Percentiles rank a stretch among this genome's conserved stretches.
Conservation (phyloP, 2,113 vertebrate species). For the Semnornis frantzii region DNA sequence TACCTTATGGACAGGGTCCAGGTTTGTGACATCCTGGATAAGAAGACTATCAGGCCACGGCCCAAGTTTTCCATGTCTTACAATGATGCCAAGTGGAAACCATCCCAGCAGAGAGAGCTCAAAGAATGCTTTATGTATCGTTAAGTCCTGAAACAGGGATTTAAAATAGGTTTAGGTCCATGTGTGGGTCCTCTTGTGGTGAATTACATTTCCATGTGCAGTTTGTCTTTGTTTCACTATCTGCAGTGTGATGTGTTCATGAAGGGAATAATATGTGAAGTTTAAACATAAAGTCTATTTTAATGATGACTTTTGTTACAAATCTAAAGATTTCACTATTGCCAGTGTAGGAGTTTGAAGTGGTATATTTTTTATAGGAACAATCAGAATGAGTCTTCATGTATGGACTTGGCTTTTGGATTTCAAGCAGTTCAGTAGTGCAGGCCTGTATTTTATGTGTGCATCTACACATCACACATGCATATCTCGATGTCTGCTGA, state of each 20-base stretch:
- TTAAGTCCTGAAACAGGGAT: not conserved
- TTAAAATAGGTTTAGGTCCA: not conserved
- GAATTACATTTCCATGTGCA: not conserved
- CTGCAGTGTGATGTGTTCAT: not conserved
- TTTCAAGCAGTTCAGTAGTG: not conserved
- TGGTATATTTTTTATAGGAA: not conserved
- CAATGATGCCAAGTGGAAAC: not conserved
- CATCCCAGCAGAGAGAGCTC: not conserved
- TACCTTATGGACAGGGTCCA: not conserved
- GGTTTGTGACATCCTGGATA: not conserved
- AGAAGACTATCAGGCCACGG: not conserved
- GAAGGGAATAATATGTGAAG: not conserved
- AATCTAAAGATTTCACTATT: not conserved
- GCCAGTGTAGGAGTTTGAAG: not conserved
- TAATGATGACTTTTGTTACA: not conserved
- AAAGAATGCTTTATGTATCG: not conserved
- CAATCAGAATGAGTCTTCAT: not conserved
- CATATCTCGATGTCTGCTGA: not conserved
- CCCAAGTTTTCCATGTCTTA: not conserved
- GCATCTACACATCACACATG: not conserved
- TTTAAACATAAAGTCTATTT: not conserved
- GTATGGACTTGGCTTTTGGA: not conserved
- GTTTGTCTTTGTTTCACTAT: not conserved
- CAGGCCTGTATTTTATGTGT: not conserved
- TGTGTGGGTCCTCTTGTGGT: not conserved